Evolutionary conservation across 2,888 invertebrate genomes (phyloP), one percentile per base, ranked within the genome.

Genomic region (Megastigmus dorsalis): DNA sequence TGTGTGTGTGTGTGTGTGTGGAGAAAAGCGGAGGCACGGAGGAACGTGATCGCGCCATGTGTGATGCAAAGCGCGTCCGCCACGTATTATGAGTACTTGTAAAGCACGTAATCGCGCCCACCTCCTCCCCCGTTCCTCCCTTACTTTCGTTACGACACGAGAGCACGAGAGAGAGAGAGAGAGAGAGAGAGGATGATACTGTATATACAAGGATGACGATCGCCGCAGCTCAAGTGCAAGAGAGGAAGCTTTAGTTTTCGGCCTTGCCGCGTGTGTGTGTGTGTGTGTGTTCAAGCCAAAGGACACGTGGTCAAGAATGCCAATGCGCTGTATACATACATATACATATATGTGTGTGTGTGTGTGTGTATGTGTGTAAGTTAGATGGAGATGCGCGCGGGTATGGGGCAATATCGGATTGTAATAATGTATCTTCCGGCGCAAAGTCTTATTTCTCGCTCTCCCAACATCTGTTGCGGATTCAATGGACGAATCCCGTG

Each of bases 41-140:
- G 78, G 79, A 76, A 82, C 83, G 81, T 82, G 82, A 83, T 83
- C 73, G 80, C 74, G 76, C 79, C 79, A 86, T 84, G 84, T 87
- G 87, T 84, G 83, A 83, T 80, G 79, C 81, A 80, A 82, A 82
- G 79, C 81, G 80, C 79, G 79, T 67, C 72, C 75, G 78, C 78
- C 81, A 80, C 81, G 80, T 81, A 83, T 82, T 79, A 83, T 80
- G 81, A 81, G 80, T 77, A 81, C 80, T 84, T 81, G 80, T 79
- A 80, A 82, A 82, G 79, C 82, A 80, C 80, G 82, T 78, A 73
- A 83, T 83, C 80, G 83, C 77, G 80, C 15, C 15, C 9, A 15
- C 41, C 28, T 54, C 38, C n/a, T 48, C 10, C n/a, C 7, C 9
- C 48, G 54, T n/a, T 54, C 7, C 33, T 1, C n/a, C n/a, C n/a